Base-by-base conservation (phyloP, 1,140 invertebrate genomes). In the Anthonomus grandis region DNA sequence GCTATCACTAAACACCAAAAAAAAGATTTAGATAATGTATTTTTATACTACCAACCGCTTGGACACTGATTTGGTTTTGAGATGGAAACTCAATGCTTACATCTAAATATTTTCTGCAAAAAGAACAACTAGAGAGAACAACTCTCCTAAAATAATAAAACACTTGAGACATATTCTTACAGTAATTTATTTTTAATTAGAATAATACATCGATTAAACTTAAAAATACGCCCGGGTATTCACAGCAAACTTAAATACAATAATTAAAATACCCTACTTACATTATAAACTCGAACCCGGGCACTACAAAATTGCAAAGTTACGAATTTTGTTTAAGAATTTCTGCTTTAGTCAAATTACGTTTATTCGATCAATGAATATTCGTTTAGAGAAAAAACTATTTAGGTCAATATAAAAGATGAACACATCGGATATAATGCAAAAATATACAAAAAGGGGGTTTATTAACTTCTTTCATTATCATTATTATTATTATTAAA, bases 121-220 rank as follows among this genome's bases (percentile, higher is more conserved):
- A n/a, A n/a, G n/a, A n/a, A n/a, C n/a, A n/a, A n/a, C n/a, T n/a
- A n/a, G n/a, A n/a, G n/a, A n/a, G n/a, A n/a, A n/a, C n/a, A n/a
- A n/a, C n/a, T n/a, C n/a, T n/a, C n/a, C n/a, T n/a, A n/a, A n/a
- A n/a, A n/a, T n/a, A n/a, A n/a, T n/a, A n/a, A n/a, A n/a, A n/a
- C n/a, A n/a, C n/a, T n/a, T n/a, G n/a, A n/a, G n/a, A n/a, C n/a
- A n/a, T 22, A 44, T 60, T 63, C 60, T 65, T 65, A 63, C 48
- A 65, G 59, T 59, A 63, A 42, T 65, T 65, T 65, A 65, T 62
- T 65, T 63, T 61, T 62, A 64, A 66, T 65, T 56, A 66, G 64
- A 68, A 68, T 65, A 62, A 65, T 68, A 68, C 66, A 68, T 66
- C 64, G 57, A 68, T 55, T 68, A 65, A 68, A n/a, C 68, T 69